phyloP scores from a whole-genome alignment of 2,797 vertebrate genomes.

The Rallus crepitans region DNA sequence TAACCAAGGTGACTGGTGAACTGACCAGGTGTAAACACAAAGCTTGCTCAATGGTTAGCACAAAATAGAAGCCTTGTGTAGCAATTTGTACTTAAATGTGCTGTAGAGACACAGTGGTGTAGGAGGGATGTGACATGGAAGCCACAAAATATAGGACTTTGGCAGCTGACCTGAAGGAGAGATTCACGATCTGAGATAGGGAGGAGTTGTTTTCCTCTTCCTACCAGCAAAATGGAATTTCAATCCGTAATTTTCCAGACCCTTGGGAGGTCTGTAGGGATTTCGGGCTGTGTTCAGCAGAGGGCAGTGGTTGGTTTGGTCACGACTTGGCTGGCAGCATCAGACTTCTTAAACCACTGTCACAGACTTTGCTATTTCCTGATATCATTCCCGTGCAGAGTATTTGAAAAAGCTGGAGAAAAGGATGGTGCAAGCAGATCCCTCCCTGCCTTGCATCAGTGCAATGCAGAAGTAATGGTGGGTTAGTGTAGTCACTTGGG shows the following conservation, averaged over 20 bases:
- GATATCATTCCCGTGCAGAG: not conserved
- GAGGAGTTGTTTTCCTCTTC: not conserved
- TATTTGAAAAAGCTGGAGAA: not conserved
- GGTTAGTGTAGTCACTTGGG: not conserved
- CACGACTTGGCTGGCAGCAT: not conserved
- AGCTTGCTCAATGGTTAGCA: not conserved
- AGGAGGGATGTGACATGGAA: not conserved
- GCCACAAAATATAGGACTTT: not conserved
- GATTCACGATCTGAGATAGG: not conserved
- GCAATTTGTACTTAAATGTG: not conserved
- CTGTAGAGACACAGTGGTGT: not conserved
- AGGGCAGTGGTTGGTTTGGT: conserved; percentile 66
- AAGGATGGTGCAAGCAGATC: not conserved
- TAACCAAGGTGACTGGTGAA: not conserved
- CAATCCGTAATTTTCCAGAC: not conserved
- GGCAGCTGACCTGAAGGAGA: not conserved
- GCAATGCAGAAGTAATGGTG: not conserved
- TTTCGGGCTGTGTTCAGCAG: conserved; percentile 11
- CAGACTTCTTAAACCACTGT: not conserved
- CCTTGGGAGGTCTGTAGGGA: not conserved
- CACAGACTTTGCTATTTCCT: not conserved
- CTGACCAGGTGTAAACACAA: not conserved
- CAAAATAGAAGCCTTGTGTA: not conserved
- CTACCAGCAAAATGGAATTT: not conserved
- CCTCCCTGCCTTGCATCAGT: not conserved